Evolutionary conservation across 1,140 invertebrate genomes (phyloP).

Genomic region (Phenacoccus solenopsis): DNA sequence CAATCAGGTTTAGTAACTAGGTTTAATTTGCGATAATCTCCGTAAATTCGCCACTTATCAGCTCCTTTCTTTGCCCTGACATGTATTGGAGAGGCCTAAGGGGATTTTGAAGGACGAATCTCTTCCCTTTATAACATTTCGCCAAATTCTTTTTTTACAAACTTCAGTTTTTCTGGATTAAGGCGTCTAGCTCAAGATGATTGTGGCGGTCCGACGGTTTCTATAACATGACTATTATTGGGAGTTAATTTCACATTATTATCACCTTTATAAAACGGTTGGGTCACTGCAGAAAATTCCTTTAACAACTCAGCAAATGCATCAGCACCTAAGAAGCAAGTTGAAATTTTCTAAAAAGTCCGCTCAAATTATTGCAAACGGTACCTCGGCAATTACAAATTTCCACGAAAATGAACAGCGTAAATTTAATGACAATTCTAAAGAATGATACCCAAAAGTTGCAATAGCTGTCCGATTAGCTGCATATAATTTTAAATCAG

Average conservation of each 20-base stretch:
- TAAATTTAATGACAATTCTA: not conserved
- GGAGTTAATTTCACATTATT: not conserved
- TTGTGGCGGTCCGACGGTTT: slow-evolving; percentile 31
- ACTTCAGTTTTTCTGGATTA: slow-evolving; percentile 27
- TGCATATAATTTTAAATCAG: slow-evolving; percentile 11
- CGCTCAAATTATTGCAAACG: not conserved
- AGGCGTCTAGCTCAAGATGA: slow-evolving; percentile 31
- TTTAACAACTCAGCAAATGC: too few relatives aligned
- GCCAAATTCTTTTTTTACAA: slow-evolving; percentile 29
- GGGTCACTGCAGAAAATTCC: too few relatives aligned
- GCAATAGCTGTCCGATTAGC: not conserved
- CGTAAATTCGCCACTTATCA: slow-evolving; percentile 34
- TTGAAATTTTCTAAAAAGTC: slow-evolving; percentile 11
- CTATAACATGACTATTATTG: not conserved
- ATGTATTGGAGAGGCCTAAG: slow-evolving; percentile 36
- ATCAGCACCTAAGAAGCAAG: not conserved
- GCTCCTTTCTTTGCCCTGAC: slow-evolving; percentile 37
- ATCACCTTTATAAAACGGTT: too few relatives aligned
- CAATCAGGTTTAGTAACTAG: slow-evolving; percentile 31
- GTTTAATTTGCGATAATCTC: slow-evolving; percentile 39
- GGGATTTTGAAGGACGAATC: slow-evolving; percentile 27
- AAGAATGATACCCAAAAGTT: not conserved
- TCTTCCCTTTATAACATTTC: slow-evolving; percentile 28
- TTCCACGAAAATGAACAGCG: not conserved
- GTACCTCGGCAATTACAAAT: slow-evolving; percentile 3